phyloP scores from a whole-genome alignment of 2,797 vertebrate species.

The Rhincodon typus region DNA sequence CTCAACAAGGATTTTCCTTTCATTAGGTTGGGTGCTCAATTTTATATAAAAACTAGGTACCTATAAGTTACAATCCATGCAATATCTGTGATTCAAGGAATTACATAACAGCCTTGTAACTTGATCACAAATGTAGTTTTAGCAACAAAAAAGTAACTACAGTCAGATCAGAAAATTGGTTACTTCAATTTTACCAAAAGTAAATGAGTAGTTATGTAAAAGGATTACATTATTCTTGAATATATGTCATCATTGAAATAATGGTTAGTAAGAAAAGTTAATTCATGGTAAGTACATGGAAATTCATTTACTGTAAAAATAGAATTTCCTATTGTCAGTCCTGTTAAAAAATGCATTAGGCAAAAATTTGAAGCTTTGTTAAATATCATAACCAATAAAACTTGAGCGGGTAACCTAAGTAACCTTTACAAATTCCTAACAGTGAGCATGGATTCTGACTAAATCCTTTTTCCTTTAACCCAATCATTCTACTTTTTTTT shows the following conservation, averaged over 20 bases:
- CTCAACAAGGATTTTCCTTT: background rate
- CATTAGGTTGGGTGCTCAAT: background rate
- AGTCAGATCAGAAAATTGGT: background rate
- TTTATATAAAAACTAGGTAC: background rate
- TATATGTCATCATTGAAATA: background rate
- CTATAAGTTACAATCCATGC: background rate
- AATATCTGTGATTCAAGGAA: too few relatives aligned
- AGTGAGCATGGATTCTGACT: background rate
- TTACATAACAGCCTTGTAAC: background rate
- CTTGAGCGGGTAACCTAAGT: too few relatives aligned
- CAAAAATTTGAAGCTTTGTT: background rate
- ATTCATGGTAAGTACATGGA: background rate
- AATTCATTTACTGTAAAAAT: background rate
- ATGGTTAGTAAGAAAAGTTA: background rate
- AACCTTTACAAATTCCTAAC: background rate
- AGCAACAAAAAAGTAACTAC: background rate
- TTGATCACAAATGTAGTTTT: background rate
- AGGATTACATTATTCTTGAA: background rate
- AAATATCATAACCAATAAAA: background rate
- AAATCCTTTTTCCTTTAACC: background rate
- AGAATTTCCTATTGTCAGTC: background rate
- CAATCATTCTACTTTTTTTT: background rate
- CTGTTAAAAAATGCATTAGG: background rate
- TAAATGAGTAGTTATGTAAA: background rate
- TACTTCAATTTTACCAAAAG: background rate